Evolutionary conservation across 1,140 invertebrate genomes (phyloP), one percentile per base, ranked within the genome.

Genomic region (Drosophila simulans): DNA sequence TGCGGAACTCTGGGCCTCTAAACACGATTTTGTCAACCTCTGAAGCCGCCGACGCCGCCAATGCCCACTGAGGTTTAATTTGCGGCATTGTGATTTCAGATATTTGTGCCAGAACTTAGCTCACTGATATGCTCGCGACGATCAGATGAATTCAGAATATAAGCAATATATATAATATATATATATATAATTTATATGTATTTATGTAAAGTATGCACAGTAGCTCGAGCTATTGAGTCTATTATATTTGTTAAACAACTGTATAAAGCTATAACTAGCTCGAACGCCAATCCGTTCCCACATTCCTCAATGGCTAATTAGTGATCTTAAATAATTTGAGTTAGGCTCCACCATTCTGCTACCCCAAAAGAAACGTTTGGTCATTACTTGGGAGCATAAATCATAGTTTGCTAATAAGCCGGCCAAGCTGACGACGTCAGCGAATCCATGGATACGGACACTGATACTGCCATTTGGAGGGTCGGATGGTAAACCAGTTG

Each of bases 11-110:
- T 72, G 40, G 57, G 57, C 55, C 62, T 56, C 49, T 63, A 42
- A 78, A 88, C 82, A 85, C 83, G 82, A 85, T 78, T 85, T 85
- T 78, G 83, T 88, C 83, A 88, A 82, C 63, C 78, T 88, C 82
- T 71, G 49, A 86, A 80, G 63, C 60, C 73, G 70, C 77, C 63
- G 82, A 77, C 73, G 74, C 58, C 64, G 56, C 63, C 53, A 39
- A 58, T 37, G 55, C 45, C 42, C 57, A 53, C 10, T 40, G 63
- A 55, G 77, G 69, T 66, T 85, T 43, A 64, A 62, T 71, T 62
- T 60, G 66, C 49, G 68, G 63, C 57, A 70, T 34, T 68, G 64
- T 52, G 59, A 84, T 80, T 74, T 83, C 51, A 84, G 66, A 84
- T 72, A 84, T 84, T 62, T 84, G 81, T 84, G 80, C 70, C 80